Evolutionary conservation across 2,113 vertebrate species (phyloP).

Genomic region (Plestiodon gilberti): DNA sequence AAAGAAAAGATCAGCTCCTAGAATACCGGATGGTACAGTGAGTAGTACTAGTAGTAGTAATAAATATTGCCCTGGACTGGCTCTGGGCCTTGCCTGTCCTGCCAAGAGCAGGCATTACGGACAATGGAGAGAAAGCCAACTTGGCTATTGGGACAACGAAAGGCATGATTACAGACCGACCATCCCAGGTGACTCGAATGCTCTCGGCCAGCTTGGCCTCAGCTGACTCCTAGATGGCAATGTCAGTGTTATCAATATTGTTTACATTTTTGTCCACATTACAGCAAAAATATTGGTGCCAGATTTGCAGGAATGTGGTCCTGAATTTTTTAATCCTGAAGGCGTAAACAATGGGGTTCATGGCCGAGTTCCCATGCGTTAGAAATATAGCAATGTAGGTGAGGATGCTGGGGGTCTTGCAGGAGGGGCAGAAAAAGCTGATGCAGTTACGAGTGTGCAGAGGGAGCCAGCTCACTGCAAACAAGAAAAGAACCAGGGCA

Average conservation of each 20-base stretch:
- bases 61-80: conserved; percentile 58
- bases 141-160: not conserved
- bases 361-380: conserved; percentile 92
- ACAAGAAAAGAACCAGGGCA: conserved; percentile 92
- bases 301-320: conserved; percentile 90
- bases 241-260: not conserved
- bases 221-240: conserved; percentile 41
- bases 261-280: conserved; percentile 51
- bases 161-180: not conserved
- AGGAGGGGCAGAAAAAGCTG: conserved; percentile 86
- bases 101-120: not conserved
- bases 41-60: conserved; percentile 49
- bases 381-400: conserved; percentile 91
- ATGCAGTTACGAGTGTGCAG: conserved; percentile 93
- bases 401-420: conserved; percentile 71
- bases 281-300: conserved; percentile 92
- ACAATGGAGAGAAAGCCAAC: fast-evolving
- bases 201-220: not conserved
- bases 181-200: not conserved
- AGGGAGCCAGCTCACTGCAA: conserved; percentile 93
- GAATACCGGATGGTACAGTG: conserved; percentile 56
- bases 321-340: conserved; percentile 96
- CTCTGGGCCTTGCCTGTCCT: not conserved
- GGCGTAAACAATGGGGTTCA: conserved; percentile 95
- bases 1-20: conserved; percentile 41